Percentiles rank a stretch among this genome's conserved stretches.
phyloP scores from a whole-genome alignment of 2,797 vertebrate species.

The Nothura maculosa region DNA sequence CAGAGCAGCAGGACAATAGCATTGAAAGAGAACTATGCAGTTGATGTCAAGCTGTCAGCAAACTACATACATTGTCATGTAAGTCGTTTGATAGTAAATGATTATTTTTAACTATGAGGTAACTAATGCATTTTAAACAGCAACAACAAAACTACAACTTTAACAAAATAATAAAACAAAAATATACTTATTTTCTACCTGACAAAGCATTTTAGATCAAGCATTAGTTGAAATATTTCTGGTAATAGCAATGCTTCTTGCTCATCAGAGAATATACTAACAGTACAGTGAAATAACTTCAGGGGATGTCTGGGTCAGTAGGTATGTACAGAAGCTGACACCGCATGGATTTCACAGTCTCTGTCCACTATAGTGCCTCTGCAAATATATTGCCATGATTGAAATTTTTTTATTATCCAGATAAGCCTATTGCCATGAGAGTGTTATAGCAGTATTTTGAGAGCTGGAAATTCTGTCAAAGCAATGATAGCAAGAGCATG shows the following conservation, averaged over 20 bases:
- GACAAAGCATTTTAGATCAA: not conserved
- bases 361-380: not conserved
- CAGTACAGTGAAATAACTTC: not conserved
- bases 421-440: not conserved
- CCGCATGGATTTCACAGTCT: not conserved
- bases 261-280: not conserved
- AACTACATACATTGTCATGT: not conserved
- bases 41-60: not conserved
- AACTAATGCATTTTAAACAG: not conserved
- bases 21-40: not conserved
- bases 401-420: not conserved
- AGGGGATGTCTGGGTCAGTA: not conserved
- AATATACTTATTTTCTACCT: not conserved
- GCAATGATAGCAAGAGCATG: not conserved
- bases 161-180: not conserved
- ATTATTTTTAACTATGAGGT: not conserved
- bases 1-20: not conserved
- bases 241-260: not conserved
- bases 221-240: not conserved
- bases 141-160: not conserved
- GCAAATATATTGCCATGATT: not conserved
- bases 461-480: not conserved
- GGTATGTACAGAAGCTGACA: not conserved
- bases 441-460: not conserved
- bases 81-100: not conserved